A percentile compares a stretch with the other conserved stretches of the same genome.
phyloP scores from a whole-genome alignment of 2,797 vertebrate genomes.

The Helarctos malayanus region DNA sequence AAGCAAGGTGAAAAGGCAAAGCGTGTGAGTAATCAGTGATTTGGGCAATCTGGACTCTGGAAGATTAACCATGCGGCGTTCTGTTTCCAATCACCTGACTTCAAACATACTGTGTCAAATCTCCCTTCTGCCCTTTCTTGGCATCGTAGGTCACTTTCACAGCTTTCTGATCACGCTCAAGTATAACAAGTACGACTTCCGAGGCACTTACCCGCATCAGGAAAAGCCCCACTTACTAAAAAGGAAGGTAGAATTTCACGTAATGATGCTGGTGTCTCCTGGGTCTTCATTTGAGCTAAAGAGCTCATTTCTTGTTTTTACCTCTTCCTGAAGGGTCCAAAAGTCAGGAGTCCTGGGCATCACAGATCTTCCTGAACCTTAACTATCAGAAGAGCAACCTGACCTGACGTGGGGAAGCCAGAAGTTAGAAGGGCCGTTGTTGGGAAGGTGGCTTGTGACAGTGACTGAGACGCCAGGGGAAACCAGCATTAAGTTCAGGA shows the following conservation, averaged over 20 bases:
- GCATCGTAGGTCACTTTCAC: neutral
- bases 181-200: neutral
- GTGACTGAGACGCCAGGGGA: neutral
- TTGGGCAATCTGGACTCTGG: neutral
- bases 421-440: neutral
- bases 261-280: neutral
- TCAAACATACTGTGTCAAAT: neutral
- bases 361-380: neutral
- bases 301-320: neutral
- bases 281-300: neutral
- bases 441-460: neutral
- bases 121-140: neutral
- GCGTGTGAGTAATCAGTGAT: neutral
- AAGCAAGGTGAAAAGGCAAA: neutral
- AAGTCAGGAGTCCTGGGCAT: neutral
- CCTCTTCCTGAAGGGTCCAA: neutral
- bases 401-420: neutral
- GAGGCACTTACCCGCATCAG: neutral
- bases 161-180: neutral
- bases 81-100: neutral
- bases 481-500: neutral
- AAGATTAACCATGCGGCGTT: neutral
- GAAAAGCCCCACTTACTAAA: neutral
- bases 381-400: neutral
- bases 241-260: neutral